Evolutionary conservation across 2,797 vertebrate genomes (phyloP).

Genomic region (Atherinosoma microstoma): DNA sequence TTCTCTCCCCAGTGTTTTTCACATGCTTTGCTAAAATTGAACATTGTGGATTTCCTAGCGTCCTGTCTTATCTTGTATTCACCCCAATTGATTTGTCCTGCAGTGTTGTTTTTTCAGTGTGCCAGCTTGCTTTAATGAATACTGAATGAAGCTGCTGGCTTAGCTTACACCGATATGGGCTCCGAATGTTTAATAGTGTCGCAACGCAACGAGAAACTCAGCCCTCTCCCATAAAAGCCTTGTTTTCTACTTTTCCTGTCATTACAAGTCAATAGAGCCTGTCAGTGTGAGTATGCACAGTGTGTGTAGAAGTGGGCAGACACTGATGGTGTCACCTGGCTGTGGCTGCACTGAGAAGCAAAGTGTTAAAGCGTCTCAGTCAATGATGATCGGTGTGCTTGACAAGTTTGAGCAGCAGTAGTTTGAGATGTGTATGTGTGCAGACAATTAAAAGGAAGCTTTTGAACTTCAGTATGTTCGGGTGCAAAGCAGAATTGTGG

Average conservation of each 20-base stretch:
- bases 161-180: constrained; percentile 40
- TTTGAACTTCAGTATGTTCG: neutral
- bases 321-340: constrained; percentile 9
- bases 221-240: constrained; percentile 20
- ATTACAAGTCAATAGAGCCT: constrained; percentile 31
- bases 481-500: constrained; percentile 3
- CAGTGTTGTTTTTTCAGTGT: constrained; percentile 22
- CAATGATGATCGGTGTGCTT: constrained; percentile 18
- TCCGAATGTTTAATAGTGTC: constrained; percentile 63
- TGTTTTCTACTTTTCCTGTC: constrained; percentile 47
- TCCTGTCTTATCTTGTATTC: constrained; percentile 6
- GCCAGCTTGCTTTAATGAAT: constrained; percentile 51
- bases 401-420: constrained; percentile 23
- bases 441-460: neutral
- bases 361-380: constrained; percentile 12
- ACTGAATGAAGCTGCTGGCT: constrained; percentile 50
- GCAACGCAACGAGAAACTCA: constrained; percentile 48
- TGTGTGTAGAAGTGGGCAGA: neutral
- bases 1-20: constrained; percentile 23
- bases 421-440: constrained; percentile 2
- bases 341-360: constrained; percentile 12
- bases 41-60: constrained; percentile 24
- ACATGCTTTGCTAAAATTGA: constrained; percentile 22
- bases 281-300: constrained; percentile 9
- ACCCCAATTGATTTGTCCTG: constrained; percentile 50